These are phyloP conservation scores for Cheilosia impressa DNA, from an alignment of 2,888 invertebrate species.

Conservation along the genomic window DNA sequence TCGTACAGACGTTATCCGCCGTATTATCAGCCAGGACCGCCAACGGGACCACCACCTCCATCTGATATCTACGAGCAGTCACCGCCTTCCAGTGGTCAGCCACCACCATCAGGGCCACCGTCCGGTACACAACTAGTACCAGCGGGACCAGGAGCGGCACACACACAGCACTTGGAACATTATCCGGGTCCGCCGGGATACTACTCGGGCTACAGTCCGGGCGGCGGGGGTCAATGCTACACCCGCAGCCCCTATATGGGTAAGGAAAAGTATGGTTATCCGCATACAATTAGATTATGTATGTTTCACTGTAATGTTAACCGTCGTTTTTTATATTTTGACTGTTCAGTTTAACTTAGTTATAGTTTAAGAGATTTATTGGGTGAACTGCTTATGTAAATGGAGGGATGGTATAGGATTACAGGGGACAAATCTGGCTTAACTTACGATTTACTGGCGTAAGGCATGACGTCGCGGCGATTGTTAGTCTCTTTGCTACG, in stretches of 20 bases:
- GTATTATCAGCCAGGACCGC: constrained; percentile 80
- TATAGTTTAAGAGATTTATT: constrained; percentile 9
- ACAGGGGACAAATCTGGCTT: too few relatives aligned
- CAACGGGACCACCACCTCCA: constrained; percentile 77
- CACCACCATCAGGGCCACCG: constrained; percentile 77
- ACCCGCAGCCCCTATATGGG: constrained; percentile 85
- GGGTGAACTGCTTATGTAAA: constrained; percentile 1
- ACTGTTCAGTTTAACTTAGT: background rate
- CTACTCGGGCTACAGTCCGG: constrained; percentile 85
- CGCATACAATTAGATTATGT: constrained; percentile 54
- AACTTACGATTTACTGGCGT: too few relatives aligned
- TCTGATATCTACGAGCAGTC: constrained; percentile 82
- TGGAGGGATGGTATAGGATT: too few relatives aligned
- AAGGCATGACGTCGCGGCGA: too few relatives aligned
- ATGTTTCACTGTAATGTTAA: constrained; percentile 21
- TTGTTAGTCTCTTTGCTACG: too few relatives aligned
- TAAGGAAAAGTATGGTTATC: constrained; percentile 84
- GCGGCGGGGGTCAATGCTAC: constrained; percentile 85
- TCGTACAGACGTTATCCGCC: constrained; percentile 80
- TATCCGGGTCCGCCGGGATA: constrained; percentile 86
- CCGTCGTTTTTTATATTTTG: background rate
- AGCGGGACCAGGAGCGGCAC: constrained; percentile 81
- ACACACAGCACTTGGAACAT: constrained; percentile 84
- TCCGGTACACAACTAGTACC: constrained; percentile 83
- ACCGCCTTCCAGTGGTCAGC: constrained; percentile 75